A percentile compares a stretch with the other conserved stretches of the same genome.
Conservation (phyloP, 53 echinoderm and acorn worm genomes). For the Holothuria scabra region DNA sequence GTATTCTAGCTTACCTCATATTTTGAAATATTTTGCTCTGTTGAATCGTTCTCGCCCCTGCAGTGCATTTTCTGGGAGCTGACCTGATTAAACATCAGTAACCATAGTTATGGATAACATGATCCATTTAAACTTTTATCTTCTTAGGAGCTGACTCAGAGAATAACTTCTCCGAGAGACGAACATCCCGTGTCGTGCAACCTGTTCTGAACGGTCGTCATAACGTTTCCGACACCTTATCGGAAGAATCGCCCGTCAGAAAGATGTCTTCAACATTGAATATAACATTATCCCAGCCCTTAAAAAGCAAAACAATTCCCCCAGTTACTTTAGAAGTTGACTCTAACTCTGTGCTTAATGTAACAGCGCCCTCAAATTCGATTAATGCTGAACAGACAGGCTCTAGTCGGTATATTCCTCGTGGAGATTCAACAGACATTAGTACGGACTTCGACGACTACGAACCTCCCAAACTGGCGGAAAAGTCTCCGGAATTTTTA, state of each 20-base stretch:
- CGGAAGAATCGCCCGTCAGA: slow-evolving; percentile 6
- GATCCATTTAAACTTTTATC: too few relatives aligned
- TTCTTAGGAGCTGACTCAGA: slow-evolving; percentile 26
- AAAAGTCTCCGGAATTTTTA: slow-evolving; percentile 63
- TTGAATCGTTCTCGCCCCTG: too few relatives aligned
- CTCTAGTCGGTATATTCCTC: not conserved
- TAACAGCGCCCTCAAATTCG: slow-evolving; percentile 1
- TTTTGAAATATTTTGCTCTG: too few relatives aligned
- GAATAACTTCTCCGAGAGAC: slow-evolving; percentile 32
- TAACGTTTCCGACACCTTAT: not conserved
- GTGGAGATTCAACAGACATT: slow-evolving; percentile 42
- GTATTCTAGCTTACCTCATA: too few relatives aligned
- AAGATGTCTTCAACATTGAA: slow-evolving; percentile 40
- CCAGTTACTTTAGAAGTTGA: slow-evolving; percentile 33
- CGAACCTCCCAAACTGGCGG: slow-evolving; percentile 17
- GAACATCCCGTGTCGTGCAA: slow-evolving; percentile 1
- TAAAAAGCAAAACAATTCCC: not conserved
- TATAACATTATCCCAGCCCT: slow-evolving; percentile 26
- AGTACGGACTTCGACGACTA: slow-evolving; percentile 34
- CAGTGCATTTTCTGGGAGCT: too few relatives aligned
- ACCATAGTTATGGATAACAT: too few relatives aligned
- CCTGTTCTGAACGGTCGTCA: slow-evolving; percentile 8
- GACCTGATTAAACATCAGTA: too few relatives aligned
- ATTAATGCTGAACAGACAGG: slow-evolving; percentile 9
- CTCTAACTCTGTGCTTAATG: slow-evolving; percentile 23